Evolutionary conservation across 2,797 vertebrate genomes (phyloP), one percentile per base, ranked within the genome.

Genomic region (Rhinella marina): DNA sequence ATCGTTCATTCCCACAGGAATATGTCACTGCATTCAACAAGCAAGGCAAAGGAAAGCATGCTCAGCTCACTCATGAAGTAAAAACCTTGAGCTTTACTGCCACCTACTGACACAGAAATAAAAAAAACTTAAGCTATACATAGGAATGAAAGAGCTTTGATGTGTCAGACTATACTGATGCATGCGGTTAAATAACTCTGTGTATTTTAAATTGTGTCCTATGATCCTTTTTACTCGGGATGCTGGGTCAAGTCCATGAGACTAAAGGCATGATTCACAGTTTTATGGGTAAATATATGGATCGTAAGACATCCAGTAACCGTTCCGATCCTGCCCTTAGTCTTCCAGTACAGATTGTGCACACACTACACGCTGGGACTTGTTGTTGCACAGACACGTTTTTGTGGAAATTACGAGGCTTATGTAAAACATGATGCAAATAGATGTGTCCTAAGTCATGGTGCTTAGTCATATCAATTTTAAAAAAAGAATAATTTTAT

Each of bases 31-130:
- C 62, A 25, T 82, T 54, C 61, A 83, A 83, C 88, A 82, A 86
- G 81, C 84, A 86, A 82, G 81, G 59, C 78, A 64, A 56, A 66
- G 98, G 98, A 84, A 95, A 95, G 83, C 97, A 95, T 94, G 95
- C 95, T 90, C 98, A 99, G 94, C 84, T 94, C 93, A 88, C 80
- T 27, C 92, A 93, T 90, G 91, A 90, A 66, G 21, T 85, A 59
- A 41, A 87, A 81, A 81, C 72, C 86, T 50, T 90, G 87, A 73
- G 0, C 77, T 86, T 68, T 91, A 92, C 91, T 94, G 93, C 93
- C 94, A 93, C 86, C 95, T 94, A 92, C 93, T 92, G 94, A 92
- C 77, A 70, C 48, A 52, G 59, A 84, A 88, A 66, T 32, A 72
- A 23, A 59, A 57, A 6, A 59, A 59, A 17, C 52, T 70, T 12